phyloP scores from a whole-genome alignment of 2,113 vertebrate genomes.

The Chaenocephalus aceratus region DNA sequence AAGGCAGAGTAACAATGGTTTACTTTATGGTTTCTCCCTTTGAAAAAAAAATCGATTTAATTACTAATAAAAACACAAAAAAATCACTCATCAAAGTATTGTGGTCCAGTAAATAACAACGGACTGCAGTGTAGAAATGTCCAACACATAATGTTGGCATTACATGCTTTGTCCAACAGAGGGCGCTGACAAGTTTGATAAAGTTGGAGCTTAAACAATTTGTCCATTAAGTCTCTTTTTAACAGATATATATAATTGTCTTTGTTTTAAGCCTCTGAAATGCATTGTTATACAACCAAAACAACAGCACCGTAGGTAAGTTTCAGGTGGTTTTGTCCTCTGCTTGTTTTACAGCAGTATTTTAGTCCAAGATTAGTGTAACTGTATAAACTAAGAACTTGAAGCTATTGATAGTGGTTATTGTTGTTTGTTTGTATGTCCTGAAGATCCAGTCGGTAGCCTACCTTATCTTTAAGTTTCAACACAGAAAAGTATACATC shows the following conservation, averaged over 20 bases:
- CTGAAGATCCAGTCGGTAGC: slow-evolving; percentile 48
- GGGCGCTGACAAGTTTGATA: background rate
- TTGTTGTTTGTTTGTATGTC: background rate
- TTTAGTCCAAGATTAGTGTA: no score
- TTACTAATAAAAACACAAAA: background rate
- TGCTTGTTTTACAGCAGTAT: no score
- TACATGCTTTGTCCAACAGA: background rate
- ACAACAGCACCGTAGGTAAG: no score
- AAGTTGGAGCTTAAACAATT: background rate
- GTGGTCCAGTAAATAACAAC: background rate
- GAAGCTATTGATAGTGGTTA: no score
- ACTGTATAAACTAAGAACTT: no score
- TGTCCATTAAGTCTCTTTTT: background rate
- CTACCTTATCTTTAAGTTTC: background rate
- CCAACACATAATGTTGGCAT: background rate
- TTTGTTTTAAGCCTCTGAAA: no score
- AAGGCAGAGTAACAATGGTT: background rate
- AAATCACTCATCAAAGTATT: no score
- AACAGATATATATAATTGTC: no score
- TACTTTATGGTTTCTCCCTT: background rate
- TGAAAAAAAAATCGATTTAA: background rate
- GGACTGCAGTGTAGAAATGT: no score
- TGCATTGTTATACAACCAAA: no score
- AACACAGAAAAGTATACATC: background rate
- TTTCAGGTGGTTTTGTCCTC: no score